These are phyloP conservation scores for Diorhabda elongata DNA, from an alignment of 1,140 invertebrate species.

Conservation along the genomic window DNA sequence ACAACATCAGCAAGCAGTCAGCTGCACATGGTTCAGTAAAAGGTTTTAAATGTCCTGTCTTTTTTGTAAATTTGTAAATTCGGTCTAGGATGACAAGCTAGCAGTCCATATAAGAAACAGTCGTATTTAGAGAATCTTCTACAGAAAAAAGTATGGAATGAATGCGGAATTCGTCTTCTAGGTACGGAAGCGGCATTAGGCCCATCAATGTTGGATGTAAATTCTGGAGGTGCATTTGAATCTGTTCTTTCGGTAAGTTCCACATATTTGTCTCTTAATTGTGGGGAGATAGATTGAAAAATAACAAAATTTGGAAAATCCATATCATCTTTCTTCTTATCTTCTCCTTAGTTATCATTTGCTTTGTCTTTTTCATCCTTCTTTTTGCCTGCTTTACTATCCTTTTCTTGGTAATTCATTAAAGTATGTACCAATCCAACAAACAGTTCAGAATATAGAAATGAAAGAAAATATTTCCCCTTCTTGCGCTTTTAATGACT, in stretches of 20 bases:
- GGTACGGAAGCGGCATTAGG: constrained; percentile 85
- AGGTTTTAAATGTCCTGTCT: constrained; percentile 81
- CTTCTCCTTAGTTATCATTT: constrained; percentile 37
- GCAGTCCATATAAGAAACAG: constrained; percentile 87
- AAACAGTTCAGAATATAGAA: constrained; percentile 92
- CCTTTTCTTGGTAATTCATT: constrained; percentile 69
- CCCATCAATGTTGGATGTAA: constrained; percentile 95
- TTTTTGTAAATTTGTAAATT: constrained; percentile 76
- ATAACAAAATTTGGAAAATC: constrained; percentile 64
- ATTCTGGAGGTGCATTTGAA: constrained; percentile 83
- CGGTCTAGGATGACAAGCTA: constrained; percentile 87
- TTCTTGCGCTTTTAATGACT: no score
- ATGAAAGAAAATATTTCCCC: constrained; percentile 38
- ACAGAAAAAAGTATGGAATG: constrained; percentile 95
- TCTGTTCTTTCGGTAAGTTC: constrained; percentile 82
- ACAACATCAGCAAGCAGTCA: constrained; percentile 82
- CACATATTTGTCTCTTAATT: constrained; percentile 91
- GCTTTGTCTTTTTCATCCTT: constrained; percentile 48
- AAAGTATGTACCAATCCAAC: constrained; percentile 89
- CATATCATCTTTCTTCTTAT: constrained; percentile 48
- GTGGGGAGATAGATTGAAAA: constrained; percentile 85
- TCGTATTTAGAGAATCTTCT: constrained; percentile 97
- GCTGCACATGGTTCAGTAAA: constrained; percentile 82
- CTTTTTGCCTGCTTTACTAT: constrained; percentile 51
- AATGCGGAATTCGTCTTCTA: constrained; percentile 92